Base-by-base conservation (phyloP, 2,113 vertebrate genomes). In the Dinomys branickii region DNA sequence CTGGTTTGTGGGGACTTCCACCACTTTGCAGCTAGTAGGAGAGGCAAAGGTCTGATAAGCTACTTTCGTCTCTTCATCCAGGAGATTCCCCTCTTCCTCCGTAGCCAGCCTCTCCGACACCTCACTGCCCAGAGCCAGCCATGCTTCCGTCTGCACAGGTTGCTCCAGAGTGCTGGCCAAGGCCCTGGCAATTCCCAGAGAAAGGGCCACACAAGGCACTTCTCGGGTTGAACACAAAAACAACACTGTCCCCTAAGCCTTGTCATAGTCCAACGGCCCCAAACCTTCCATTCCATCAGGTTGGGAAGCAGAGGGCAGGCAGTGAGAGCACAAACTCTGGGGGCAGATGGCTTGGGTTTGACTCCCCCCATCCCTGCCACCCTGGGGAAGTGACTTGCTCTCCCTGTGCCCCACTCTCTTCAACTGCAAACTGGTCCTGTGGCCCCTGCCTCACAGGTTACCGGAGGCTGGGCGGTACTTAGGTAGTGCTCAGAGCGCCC, bases 381-480 rank as follows among this genome's bases (percentile, higher is more conserved):
- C 24, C 41, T 2, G 3, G 52, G 24, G 63, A 85, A 38, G 50
- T 24, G 2, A 20, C 26, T 71, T 41, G 54, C 19, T 28, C 33
- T 82, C 47, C 78, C 20, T 73, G 7, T 7, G 38, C 8, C 44
- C 95, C 30, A 2, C 26, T 24, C 24, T 65, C 38, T 47, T 88
- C 69, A 69, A 1, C 11, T 3, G 5, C 20, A 28, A 89, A 61
- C 77, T 26, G 44, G n/a, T 58, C 26, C 2, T 1, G 2, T 41
- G 52, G 28, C 14, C 4, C 24, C 65, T 44, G 24, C 82, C 54
- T 44, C 26, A 19, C 3, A 17, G 50, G 77, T 84, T 12, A 10
- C 14, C 0, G 0, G 65, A 96, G 71, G 44, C 11, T 1, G 41
- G 61, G 8, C 9, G 16, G 14, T 0, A 26, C 26, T 52, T 0